A percentile compares a stretch with the other conserved stretches of the same genome.
Evolutionary conservation across 1,140 invertebrate species (phyloP).

Genomic region (Zeugodacus cucurbitae): DNA sequence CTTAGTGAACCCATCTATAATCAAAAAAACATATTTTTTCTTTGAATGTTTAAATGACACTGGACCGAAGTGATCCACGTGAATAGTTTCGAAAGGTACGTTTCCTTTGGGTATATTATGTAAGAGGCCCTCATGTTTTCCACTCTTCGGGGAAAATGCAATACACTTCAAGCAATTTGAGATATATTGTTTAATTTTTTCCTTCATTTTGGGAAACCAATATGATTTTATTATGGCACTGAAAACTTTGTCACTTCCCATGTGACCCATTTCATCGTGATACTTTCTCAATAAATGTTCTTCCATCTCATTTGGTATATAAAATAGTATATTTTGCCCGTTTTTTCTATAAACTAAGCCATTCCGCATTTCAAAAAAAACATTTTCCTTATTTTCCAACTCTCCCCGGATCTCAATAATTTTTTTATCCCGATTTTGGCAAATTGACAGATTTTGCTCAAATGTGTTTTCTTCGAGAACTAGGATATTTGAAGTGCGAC

Average conservation of each 20-base stretch:
- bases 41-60: conserved; percentile 33
- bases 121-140: conserved; percentile 55
- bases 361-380: conserved; percentile 43
- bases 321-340: conserved; percentile 48
- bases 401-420: conserved; percentile 22
- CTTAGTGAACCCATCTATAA: conserved; percentile 29
- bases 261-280: conserved; percentile 54
- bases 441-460: neutral
- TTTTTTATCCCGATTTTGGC: no score
- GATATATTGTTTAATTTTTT: conserved; percentile 48
- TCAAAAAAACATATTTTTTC: conserved; percentile 2
- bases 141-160: conserved; percentile 48
- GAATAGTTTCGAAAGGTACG: conserved; percentile 50
- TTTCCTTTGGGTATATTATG: conserved; percentile 53
- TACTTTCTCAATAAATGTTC: conserved; percentile 44
- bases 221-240: conserved; percentile 48
- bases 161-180: conserved; percentile 54
- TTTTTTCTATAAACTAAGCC: conserved; percentile 41
- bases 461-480: conserved; percentile 40
- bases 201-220: conserved; percentile 54
- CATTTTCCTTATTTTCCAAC: conserved; percentile 19
- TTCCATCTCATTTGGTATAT: conserved; percentile 52
- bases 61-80: conserved; percentile 57
- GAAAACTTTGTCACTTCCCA: conserved; percentile 50
- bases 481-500: conserved; percentile 46